Base-by-base conservation (phyloP, 2,113 vertebrate genomes). In the Caloenas nicobarica region DNA sequence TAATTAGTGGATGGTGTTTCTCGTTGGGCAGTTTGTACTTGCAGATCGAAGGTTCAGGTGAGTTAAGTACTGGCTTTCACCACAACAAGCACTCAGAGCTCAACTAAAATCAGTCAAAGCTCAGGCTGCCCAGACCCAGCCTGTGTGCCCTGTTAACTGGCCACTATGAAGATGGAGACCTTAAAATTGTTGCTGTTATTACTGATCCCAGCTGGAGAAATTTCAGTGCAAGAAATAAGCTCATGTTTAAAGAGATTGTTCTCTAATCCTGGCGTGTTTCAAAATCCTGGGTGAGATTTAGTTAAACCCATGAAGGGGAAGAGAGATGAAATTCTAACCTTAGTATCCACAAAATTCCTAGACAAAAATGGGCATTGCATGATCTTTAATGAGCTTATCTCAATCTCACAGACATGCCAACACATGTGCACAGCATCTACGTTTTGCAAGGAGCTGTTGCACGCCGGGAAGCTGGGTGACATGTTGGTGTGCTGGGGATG, bases 231-330 rank as follows among this genome's bases (percentile, higher is more conserved):
- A 87, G 70, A 81, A 93, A 81, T 54, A 89, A 91, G 73, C 46
- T 89, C 78, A 56, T 64, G 17, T 94, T 95, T 94, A 87, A 87
- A 81, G 81, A 94, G 87, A 81, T 84, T 94, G 56, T 89, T 85
- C 56, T 81, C 42, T 89, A 81, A 89, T 93, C 65, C 56, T 44
- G 36, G 51, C 16, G 56, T 61, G 57, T 89, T 93, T 94, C 61
- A 79, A 91, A 96, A 96, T 89, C 61, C 73, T 94, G 70, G 25
- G 28, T 92, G 89, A 95, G 95, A 86, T 94, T 94, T 91, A 92
- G 65, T 68, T 87, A 93, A 96, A 91, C 83, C 87, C 73, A 48
- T 60, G 65, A 93, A 94, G 81, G 44, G 28, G 19, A 91, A 77
- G 89, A 87, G 69, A 71, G 33, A 64, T 84, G 16, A 81, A 94